Evolutionary conservation across 2,888 invertebrate genomes (phyloP).

Genomic region (Ligdia adustata): DNA sequence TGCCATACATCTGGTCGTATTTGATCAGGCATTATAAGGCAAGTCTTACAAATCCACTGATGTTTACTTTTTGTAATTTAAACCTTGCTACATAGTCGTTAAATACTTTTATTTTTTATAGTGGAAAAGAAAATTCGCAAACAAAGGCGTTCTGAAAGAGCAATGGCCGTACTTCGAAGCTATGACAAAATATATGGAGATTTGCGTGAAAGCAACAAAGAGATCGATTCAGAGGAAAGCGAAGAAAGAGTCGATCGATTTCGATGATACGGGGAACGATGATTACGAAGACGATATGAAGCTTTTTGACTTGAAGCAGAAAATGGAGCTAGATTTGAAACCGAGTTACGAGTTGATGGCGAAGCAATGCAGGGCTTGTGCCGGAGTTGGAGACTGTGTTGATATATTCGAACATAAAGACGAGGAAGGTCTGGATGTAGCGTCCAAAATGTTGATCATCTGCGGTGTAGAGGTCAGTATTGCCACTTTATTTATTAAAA

Average conservation of each 20-base stretch:
- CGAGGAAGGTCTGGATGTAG: conserved; percentile 58
- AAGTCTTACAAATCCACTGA: conserved; percentile 20
- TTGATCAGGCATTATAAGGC: conserved; percentile 70
- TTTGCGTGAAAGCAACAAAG: conserved; percentile 38
- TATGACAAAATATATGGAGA: conserved; percentile 56
- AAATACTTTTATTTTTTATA: conserved; percentile 51
- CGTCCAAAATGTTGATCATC: conserved; percentile 60
- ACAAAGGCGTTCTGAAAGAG: conserved; percentile 69
- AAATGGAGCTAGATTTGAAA: conserved; percentile 49
- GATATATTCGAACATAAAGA: conserved; percentile 61
- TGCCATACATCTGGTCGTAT: conserved; percentile 70
- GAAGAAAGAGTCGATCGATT: conserved; percentile 36
- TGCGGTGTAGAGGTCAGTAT: conserved; percentile 65
- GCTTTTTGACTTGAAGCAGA: conserved; percentile 67
- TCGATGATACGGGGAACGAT: conserved; percentile 43
- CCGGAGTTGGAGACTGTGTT: conserved; percentile 55
- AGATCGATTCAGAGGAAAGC: conserved; percentile 41
- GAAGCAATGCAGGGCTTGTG: conserved; percentile 64
- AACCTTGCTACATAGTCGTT: too few relatives aligned
- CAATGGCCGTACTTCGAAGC: conserved; percentile 74
- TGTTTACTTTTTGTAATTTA: too few relatives aligned
- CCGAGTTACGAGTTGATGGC: conserved; percentile 54
- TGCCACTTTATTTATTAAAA: not conserved
- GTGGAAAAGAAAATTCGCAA: conserved; percentile 77
- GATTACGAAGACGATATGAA: conserved; percentile 74